Evolutionary conservation across 2,888 invertebrate genomes (phyloP).

Genomic region (Ditula angustiorana): DNA sequence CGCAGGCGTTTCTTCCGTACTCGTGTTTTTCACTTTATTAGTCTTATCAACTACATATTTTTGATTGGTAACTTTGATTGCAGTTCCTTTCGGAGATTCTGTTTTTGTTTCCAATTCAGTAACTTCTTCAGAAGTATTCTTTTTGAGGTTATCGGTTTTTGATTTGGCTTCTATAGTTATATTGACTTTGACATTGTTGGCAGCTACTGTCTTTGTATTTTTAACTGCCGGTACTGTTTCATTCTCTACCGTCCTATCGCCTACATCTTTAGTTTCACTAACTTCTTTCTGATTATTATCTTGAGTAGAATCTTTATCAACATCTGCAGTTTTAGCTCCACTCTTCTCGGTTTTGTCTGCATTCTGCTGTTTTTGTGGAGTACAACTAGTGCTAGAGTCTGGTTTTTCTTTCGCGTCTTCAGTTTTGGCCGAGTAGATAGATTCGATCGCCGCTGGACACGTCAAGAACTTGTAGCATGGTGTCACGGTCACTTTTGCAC

Average conservation of each 20-base stretch:
- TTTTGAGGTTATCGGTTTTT: background rate
- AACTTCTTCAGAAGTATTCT: background rate
- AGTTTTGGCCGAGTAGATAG: conserved; percentile 45
- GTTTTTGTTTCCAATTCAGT: conserved; percentile 3
- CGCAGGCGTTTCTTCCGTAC: conserved; percentile 10
- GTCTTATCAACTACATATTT: background rate
- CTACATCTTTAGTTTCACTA: conserved; percentile 16
- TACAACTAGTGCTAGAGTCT: conserved; percentile 38
- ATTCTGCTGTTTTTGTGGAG: conserved; percentile 21
- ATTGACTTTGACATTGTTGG: background rate
- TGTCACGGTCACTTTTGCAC: conserved; percentile 56
- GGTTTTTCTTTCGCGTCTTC: conserved; percentile 3
- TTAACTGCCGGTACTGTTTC: conserved; percentile 9
- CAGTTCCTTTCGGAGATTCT: background rate
- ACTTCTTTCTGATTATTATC: conserved; percentile 5
- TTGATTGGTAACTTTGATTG: background rate
- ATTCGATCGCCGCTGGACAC: conserved; percentile 61
- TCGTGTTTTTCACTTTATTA: conserved; percentile 4
- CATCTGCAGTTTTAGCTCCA: conserved; percentile 8
- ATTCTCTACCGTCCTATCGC: conserved; percentile 34
- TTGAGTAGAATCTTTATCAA: conserved; percentile 23
- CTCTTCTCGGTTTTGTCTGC: conserved; percentile 9
- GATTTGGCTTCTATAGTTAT: conserved; percentile 2
- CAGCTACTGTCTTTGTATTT: conserved; percentile 7
- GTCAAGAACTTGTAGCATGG: conserved; percentile 65